Evolutionary conservation across 2,888 invertebrate species (phyloP).

Genomic region (Carterocephalus palaemon): DNA sequence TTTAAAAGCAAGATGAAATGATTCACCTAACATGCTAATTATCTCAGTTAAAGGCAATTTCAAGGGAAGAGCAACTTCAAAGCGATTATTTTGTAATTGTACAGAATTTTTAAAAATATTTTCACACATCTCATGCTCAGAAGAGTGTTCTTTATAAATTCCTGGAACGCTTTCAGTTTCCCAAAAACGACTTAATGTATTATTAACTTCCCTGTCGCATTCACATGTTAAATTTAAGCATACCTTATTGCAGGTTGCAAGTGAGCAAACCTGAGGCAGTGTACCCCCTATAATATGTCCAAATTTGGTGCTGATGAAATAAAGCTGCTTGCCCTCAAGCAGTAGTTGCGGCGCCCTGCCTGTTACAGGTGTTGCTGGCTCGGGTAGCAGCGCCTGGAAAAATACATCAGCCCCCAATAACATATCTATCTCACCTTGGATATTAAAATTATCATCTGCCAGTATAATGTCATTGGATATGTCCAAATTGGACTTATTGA

Average conservation of each 20-base stretch:
- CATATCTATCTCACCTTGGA: constrained; percentile 25
- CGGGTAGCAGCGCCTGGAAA: constrained; percentile 30
- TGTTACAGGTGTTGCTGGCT: too few species aligned
- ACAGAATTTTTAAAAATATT: constrained; percentile 20
- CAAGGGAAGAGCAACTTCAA: constrained; percentile 27
- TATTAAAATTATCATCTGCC: constrained; percentile 25
- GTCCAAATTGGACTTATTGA: constrained; percentile 15
- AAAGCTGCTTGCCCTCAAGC: too few species aligned
- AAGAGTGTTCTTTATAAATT: constrained; percentile 18
- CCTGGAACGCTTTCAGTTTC: constrained; percentile 27
- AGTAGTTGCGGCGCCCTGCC: too few species aligned
- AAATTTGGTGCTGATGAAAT: constrained; percentile 25
- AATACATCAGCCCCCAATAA: constrained; percentile 28
- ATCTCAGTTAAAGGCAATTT: constrained; percentile 23
- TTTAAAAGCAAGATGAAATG: constrained; percentile 28
- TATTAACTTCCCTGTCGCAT: constrained; percentile 16
- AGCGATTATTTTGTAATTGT: constrained; percentile 22
- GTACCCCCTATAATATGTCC: constrained; percentile 24
- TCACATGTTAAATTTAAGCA: constrained; percentile 1
- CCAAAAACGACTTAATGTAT: constrained; percentile 15
- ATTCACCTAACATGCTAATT: constrained; percentile 24
- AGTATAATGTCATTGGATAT: constrained; percentile 19
- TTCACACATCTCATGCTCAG: constrained; percentile 27
- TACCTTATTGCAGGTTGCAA: background rate
- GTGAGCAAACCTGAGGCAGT: background rate